A percentile compares a stretch with the other conserved stretches of the same genome.
Conservation (phyloP, 2,888 invertebrate species). For the Meiosimyza decipiens region DNA sequence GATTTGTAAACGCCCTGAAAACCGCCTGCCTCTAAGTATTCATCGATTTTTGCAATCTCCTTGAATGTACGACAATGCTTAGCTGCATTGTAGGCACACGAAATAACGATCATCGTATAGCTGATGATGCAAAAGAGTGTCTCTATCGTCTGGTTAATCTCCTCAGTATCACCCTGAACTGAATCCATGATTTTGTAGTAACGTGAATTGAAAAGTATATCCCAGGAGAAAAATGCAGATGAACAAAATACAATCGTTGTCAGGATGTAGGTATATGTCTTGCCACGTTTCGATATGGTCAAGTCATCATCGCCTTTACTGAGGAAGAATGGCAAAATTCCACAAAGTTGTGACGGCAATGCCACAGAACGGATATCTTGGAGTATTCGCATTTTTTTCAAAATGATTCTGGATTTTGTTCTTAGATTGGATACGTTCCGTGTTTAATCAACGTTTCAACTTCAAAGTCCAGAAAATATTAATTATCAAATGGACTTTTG, state of each 20-base stretch:
- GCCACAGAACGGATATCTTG: slow-evolving; percentile 48
- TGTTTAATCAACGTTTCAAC: too few species aligned
- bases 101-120: slow-evolving; percentile 52
- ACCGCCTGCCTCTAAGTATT: slow-evolving; percentile 48
- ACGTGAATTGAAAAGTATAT: slow-evolving; percentile 48
- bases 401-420: too few species aligned
- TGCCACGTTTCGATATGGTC: slow-evolving; percentile 40
- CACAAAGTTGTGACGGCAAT: slow-evolving; percentile 45
- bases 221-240: slow-evolving; percentile 42
- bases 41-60: slow-evolving; percentile 54
- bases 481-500: too few species aligned
- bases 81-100: slow-evolving; percentile 49
- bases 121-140: slow-evolving; percentile 55
- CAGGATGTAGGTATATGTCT: slow-evolving; percentile 47
- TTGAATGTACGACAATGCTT: slow-evolving; percentile 51
- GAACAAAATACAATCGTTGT: slow-evolving; percentile 39
- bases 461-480: too few species aligned
- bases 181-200: slow-evolving; percentile 49
- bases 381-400: slow-evolving; percentile 49
- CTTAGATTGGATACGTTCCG: too few species aligned
- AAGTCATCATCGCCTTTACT: slow-evolving; percentile 41
- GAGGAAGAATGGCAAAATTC: slow-evolving; percentile 50
- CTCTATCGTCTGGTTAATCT: slow-evolving; percentile 58
- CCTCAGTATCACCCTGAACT: slow-evolving; percentile 53
- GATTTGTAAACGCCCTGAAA: slow-evolving; percentile 48